These are phyloP conservation scores for Pandemis corylana DNA, from an alignment of 2,888 invertebrate genomes.

Conservation along the genomic window DNA sequence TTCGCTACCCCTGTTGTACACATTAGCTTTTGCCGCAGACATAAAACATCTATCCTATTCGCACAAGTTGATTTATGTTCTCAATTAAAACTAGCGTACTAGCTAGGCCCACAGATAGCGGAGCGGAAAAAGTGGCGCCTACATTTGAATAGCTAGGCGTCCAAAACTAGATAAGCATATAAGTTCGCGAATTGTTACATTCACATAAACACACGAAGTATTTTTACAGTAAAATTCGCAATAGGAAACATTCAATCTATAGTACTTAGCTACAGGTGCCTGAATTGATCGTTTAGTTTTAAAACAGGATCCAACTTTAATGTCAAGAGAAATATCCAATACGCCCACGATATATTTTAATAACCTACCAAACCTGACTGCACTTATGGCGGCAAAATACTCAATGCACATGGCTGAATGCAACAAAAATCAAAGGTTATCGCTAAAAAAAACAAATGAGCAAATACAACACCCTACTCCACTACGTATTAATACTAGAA, in stretches of 20 bases:
- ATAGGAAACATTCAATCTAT: too few species aligned
- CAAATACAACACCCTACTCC: neutral
- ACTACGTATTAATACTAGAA: neutral
- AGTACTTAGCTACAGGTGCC: too few species aligned
- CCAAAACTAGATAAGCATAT: too few species aligned
- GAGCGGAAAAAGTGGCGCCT: neutral
- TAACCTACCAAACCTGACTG: neutral
- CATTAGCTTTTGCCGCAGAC: neutral
- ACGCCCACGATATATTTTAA: neutral
- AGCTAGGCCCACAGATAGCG: neutral
- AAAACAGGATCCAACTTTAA: too few species aligned
- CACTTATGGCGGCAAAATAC: conserved; percentile 1
- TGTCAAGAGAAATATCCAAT: too few species aligned
- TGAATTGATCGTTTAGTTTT: too few species aligned
- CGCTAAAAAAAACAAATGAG: neutral
- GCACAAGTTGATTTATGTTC: neutral
- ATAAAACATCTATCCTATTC: neutral
- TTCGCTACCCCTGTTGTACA: too few species aligned
- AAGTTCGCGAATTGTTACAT: too few species aligned
- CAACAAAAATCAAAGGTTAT: neutral
- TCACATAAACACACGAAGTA: too few species aligned
- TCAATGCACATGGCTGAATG: neutral
- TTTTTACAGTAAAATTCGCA: too few species aligned
- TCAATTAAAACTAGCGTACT: neutral
- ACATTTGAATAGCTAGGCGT: too few species aligned